Percentiles rank a stretch among this genome's conserved stretches.
These are phyloP conservation scores for Montipora cactus DNA, from an alignment of 64 coral and sea anemone genomes.

Conservation along the genomic window DNA sequence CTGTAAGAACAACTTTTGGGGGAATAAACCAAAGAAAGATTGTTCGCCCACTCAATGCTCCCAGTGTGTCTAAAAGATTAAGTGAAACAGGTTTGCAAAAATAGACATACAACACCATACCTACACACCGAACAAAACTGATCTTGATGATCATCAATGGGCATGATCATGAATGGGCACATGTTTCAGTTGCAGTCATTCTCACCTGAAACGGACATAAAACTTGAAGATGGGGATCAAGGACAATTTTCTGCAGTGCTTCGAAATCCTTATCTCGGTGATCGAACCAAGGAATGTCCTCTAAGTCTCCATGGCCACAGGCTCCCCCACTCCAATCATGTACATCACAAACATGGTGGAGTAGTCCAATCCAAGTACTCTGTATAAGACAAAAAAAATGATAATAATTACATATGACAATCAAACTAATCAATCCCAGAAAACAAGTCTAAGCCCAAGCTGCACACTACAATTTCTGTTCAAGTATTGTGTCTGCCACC, in stretches of 20 bases:
- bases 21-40: neutral
- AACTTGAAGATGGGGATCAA: constrained; percentile 35
- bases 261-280: constrained; percentile 46
- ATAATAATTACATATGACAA: neutral
- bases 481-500: neutral
- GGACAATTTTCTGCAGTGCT: constrained; percentile 31
- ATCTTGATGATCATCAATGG: too few relatives aligned
- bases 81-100: neutral
- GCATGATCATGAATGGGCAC: too few relatives aligned
- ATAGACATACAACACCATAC: neutral
- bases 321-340: constrained; percentile 30
- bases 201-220: constrained; percentile 58
- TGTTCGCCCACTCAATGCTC: neutral
- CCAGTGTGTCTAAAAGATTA: neutral
- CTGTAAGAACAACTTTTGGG: constrained; percentile 5
- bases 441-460: neutral
- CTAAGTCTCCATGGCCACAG: constrained; percentile 3
- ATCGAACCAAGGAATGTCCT: constrained; percentile 45
- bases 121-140: too few relatives aligned
- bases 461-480: neutral
- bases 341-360: constrained; percentile 31
- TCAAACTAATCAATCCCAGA: neutral
- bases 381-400: neutral
- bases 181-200: neutral
- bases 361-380: constrained; percentile 41